Evolutionary conservation across 1,140 invertebrate genomes (phyloP), one percentile per base, ranked within the genome.

Genomic region (Saccostrea echinata): DNA sequence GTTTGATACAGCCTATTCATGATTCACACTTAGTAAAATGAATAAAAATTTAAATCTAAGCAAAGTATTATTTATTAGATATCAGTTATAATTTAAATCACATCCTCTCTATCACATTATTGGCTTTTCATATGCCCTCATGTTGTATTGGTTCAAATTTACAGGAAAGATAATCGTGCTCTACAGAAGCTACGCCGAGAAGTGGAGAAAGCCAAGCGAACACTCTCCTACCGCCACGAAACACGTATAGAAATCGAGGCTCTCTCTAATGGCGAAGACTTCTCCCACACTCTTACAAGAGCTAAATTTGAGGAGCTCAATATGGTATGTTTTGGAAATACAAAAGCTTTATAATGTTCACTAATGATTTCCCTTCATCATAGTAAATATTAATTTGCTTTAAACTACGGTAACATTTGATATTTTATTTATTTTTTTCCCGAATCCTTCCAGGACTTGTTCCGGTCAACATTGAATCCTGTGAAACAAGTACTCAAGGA

Each of bases 241-340:
- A 98, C 99, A 88, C 97, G 97, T 95, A 98, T 99, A 94, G 99
- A 99, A 96, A 99, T 99, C 94, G 99, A 99, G 96, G 99, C 98
- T 21, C 98, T 99, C 96, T 99, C 97, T 93, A 98, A 99, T 94
- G 98, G 99, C 92, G 98, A 99, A 93, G 99, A 99, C 94, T 99
- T 99, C 97, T 98, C 98, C n/a, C 99, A 99, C 95, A 99, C 98
- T 18, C 96, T 99, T 68, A 99, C 99, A 87, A 96, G 99, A 93
- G 99, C 99, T 92, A 99, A 99, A 96, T 99, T 99, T 94, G 99
- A 99, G 95, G 99, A 99, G 95, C 96, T 99, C 93, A 99, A 99
- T 96, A 98, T 99, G 97, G 96, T 96, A 92, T 90, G 93, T 89
- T 33, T 35, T 43, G 43, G 11, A 76, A 35, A 80, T 16, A 30